Base-by-base conservation (phyloP, 2,888 invertebrate genomes). In the Drosophila monieri region DNA sequence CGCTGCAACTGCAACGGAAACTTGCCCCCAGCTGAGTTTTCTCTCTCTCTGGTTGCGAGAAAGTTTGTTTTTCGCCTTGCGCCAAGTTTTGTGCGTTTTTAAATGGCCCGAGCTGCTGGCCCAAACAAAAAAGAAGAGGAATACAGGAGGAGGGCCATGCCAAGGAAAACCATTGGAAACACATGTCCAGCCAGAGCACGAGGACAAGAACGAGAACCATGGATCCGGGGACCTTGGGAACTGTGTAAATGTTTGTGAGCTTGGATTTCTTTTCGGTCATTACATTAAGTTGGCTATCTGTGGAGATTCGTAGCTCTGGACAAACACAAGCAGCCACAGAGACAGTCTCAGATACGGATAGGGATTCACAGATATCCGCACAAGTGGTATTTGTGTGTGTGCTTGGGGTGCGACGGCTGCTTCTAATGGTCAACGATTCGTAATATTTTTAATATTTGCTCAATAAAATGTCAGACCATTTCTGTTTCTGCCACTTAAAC, bases 371-470 rank as follows among this genome's bases (percentile, higher is more conserved):
- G 77, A 87, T 77, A 86, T 81, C 80, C 83, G 72, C 72, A 76
- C 76, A 83, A 76, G 79, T 85, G 88, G 77, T 76, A 76, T 72
- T 56, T 60, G 56, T 60, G 52, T 49, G 57, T 61, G 57, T 60
- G 59, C 66, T 48, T 71, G 54, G 51, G 56, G 58, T 54, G 64
- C 77, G 76, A 77, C 84, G 84, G 84, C 83, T 85, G 84, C 77
- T 60, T 69, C 76, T 85, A 85, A 85, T 85, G 83, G 83, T 70
- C 80, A 78, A 68, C 86, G 80, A 85, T 88, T 85, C 77, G 88
- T 85, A 88, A 85, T 85, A 85, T 88, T 85, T 85, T 85, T 85
- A 88, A 85, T 85, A 85, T 88, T 88, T 80, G 86, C 86, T 83
- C 80, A 86, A 86, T 88, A 85, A 88, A 85, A 85, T 83, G 80